phyloP scores from a whole-genome alignment of 1,140 invertebrate genomes.

The Cylas formicarius region DNA sequence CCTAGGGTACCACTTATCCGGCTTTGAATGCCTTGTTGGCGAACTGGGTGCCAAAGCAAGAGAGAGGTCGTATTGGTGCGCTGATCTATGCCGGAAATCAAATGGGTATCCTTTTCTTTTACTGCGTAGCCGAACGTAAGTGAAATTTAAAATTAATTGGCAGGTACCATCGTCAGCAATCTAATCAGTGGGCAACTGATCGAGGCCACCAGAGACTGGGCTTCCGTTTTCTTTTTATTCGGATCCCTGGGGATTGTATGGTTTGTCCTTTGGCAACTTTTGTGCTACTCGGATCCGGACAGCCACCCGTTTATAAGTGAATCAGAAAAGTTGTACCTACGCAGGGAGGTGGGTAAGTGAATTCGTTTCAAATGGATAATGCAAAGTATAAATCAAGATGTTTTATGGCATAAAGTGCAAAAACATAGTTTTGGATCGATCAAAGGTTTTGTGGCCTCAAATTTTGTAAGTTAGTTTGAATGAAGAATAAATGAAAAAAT shows the following conservation, averaged over 20 bases:
- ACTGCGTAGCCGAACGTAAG: neutral
- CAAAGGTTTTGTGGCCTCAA: no score
- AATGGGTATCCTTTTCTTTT: constrained; percentile 36
- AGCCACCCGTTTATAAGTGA: constrained; percentile 78
- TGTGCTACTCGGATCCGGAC: constrained; percentile 71
- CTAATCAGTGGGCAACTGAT: constrained; percentile 63
- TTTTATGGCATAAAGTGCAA: no score
- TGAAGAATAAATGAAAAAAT: no score
- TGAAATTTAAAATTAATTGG: constrained; percentile 20
- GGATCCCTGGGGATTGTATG: constrained; percentile 65
- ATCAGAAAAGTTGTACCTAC: constrained; percentile 67
- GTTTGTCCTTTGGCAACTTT: constrained; percentile 59
- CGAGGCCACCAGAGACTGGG: constrained; percentile 60
- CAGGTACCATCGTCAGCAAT: constrained; percentile 63
- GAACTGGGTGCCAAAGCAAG: constrained; percentile 66
- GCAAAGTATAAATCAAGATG: no score
- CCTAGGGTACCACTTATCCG: constrained; percentile 70
- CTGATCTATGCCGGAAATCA: constrained; percentile 67
- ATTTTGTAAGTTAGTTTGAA: no score
- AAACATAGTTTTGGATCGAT: no score
- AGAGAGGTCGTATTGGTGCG: constrained; percentile 65
- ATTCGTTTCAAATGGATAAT: no score
- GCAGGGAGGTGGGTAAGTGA: constrained; percentile 48
- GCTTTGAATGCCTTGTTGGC: constrained; percentile 65
- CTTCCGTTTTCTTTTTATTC: constrained; percentile 76